Evolutionary conservation across 2,113 vertebrate genomes (phyloP), one percentile per base, ranked within the genome.

Genomic region (Tetrao urogallus): DNA sequence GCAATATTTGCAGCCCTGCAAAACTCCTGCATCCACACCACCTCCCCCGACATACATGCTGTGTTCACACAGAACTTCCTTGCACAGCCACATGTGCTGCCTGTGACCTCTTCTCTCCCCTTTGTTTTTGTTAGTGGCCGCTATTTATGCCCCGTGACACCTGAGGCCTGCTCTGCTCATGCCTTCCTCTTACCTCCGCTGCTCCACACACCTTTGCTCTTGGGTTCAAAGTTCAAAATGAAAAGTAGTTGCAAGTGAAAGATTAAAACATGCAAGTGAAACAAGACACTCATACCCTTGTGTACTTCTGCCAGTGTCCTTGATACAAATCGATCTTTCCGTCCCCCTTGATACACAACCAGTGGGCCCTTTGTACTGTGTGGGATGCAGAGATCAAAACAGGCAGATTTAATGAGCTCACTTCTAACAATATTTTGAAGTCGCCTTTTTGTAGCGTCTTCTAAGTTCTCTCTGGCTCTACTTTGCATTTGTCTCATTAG

Each of bases 341-440:
- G 81, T 24, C 60, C 69, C 4, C 48, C 91, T 88, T 89, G 72
- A 81, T 76, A 91, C 2, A 7, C 60, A 89, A 61, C 67, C 90
- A 93, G 52, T 71, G 86, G 89, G 83, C 79, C 82, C 73, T 97
- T 95, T 90, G 90, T 89, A 83, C 85, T 84, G 63, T 32, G 90
- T 92, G 65, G 91, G 90, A 88, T 88, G 82, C 57, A 93, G 76
- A 94, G 93, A 96, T 94, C 92, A 95, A 96, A 96, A 93, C 86
- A 95, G 66, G 30, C 27, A 79, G 76, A 70, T 82, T 88, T 84
- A 93, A 90, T 95, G 90, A 95, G 88, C 63, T 97, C 58, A 82
- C 92, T 94, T 91, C 86, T 47, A 91, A 78, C 36, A 72, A 66
- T 84, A 93, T 92, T 95, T 92, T 94, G 88, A 94, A 95, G 52